phyloP scores from a whole-genome alignment of 1,140 invertebrate genomes.

The Lycorma delicatula region DNA sequence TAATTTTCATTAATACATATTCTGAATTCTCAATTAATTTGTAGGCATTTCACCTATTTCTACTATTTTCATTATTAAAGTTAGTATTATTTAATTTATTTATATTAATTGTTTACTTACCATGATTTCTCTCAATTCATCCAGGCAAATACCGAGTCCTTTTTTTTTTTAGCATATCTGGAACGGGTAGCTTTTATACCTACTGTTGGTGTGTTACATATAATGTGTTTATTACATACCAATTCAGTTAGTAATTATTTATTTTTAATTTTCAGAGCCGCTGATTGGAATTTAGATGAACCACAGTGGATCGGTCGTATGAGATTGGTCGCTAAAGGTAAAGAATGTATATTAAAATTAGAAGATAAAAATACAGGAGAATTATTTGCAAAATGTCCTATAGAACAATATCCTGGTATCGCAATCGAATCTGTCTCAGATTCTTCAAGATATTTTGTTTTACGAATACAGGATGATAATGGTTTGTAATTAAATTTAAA shows the following conservation, averaged over 20 bases:
- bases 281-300: slow-evolving; percentile 93
- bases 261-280: slow-evolving; percentile 62
- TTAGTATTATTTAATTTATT: no score
- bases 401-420: slow-evolving; percentile 89
- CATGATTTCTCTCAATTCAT: no score
- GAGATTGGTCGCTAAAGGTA: slow-evolving; percentile 80
- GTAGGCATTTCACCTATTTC: no score
- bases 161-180: background rate
- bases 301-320: slow-evolving; percentile 96
- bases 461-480: slow-evolving; percentile 91
- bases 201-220: background rate
- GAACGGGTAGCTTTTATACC: background rate
- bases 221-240: background rate
- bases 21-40: no score
- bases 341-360: slow-evolving; percentile 79
- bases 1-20: no score
- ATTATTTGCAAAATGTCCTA: slow-evolving; percentile 96
- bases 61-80: no score
- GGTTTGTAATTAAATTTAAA: no score
- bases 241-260: slow-evolving; percentile 1
- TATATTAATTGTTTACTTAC: no score
- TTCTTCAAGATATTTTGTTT: slow-evolving; percentile 97
- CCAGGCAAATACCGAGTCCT: slow-evolving; percentile 11
- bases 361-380: slow-evolving; percentile 93
- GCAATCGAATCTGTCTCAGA: slow-evolving; percentile 94